Evolutionary conservation across 92 coral and sea anemone genomes (phyloP), one percentile per base, ranked within the genome.

Genomic region (Phymanthus crucifer): DNA sequence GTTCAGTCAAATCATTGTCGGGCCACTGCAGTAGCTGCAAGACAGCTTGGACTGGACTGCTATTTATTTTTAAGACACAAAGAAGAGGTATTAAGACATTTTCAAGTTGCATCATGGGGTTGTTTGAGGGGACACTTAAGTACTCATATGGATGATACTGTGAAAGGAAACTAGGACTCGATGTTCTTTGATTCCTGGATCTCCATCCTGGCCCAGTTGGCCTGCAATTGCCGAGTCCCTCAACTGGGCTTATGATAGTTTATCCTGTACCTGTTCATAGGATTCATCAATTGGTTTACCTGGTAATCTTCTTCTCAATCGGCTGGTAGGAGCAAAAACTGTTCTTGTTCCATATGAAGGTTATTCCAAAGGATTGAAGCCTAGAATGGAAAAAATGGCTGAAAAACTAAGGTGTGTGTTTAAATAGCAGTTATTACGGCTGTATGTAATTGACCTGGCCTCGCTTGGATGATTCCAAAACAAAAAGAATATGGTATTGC

Each of bases 1-100:
- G 76, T 85, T 40, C 98, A 90, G 80, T 93, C 98, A 32, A 93
- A 93, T 71, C 94, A 90, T 76, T 93, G 98, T 46, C 87, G 94
- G 32, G 72, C 89, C 19, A 90, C 94, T 36, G 94, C 94, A 13
- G 73, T 93, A 35, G 98, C 94, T 0, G 91, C 94, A 50, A 83
- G 92, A 54, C 84, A 93, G 58, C 91, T 93, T 71, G 94, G 94
- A 18, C 72, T 93, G 78, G 66, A 88, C 45, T 85, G 89, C 61
- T 90, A 87, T 71, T 75, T 93, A 73, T 88, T 93, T 57, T 80
- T 90, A 33, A 77, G 92, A 65, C 84, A 78, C 40, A 80, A 82
- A 33, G 84, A 83, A 29, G 68, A 88, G 93, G 93, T 78, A 78
- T 23, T 12, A 4, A 27, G 16, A 31, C 4, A 26, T 10, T 70